Base-by-base conservation (phyloP, 1,140 invertebrate genomes). In the Harpegnathos saltator region DNA sequence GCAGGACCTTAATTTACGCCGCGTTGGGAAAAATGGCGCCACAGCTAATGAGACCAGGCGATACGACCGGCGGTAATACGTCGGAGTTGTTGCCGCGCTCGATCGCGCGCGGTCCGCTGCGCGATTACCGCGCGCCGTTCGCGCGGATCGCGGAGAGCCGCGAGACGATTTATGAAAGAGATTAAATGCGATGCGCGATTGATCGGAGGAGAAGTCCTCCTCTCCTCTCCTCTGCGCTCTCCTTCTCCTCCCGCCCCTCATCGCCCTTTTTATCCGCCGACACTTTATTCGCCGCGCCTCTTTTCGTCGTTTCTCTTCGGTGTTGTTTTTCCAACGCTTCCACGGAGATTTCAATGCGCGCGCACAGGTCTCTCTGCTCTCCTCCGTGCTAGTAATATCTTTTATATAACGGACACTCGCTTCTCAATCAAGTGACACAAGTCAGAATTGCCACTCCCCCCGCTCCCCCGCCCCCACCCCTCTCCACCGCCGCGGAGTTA, bases 1-100 rank as follows among this genome's bases (percentile, higher is more conserved):
- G 61, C 48, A 26, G 73, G 38, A 59, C 62, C 73, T 83, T 56
- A 78, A 78, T 83, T 83, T 66, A 54, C 62, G 66, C 78, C 52
- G 17, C 62, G 62, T 26, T 48, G 52, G 62, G 50, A n/a, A 83
- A 83, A 83, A 63, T 77, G 50, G 61, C 59, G 48, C 38, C 48
- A 48, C 29, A 33, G 19, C 63, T 62, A 56, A 77, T 38, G 19
- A 68, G 62, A 77, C 33, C 62, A 48, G 17, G 11, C 26, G 26
- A 66, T 33, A 54, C 22, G 4, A n/a, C n/a, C n/a, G 1, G 29
- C 29, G 29, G 38, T 77, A 24, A 66, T 38, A 48, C 38, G 38
- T 29, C 44, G 1, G 4, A 75, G 26, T 66, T 77, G n/a, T 68
- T 26, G 26, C 61, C 22, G 62, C 44, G 24, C n/a, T 65, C n/a